A percentile compares a stretch with the other conserved stretches of the same genome.
Conservation (phyloP, 2,113 vertebrate species). For the Stictonetta naevosa region DNA sequence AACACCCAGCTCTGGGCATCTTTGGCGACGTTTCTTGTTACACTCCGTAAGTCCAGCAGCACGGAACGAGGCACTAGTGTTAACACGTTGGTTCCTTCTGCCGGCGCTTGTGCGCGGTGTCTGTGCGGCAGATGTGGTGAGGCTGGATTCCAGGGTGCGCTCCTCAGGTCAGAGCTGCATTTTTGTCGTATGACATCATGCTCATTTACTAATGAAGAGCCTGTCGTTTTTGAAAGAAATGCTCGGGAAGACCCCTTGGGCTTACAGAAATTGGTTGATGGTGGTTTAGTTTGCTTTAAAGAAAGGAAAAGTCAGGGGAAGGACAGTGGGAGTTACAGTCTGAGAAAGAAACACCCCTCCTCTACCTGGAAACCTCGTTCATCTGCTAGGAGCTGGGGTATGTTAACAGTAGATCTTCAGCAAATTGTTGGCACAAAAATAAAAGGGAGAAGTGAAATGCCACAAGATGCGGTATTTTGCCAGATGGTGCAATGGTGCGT, state of each 20-base stretch:
- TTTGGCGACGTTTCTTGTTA: too few relatives aligned
- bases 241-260: background rate
- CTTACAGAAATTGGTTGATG: background rate
- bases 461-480: background rate
- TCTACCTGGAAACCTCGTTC: background rate
- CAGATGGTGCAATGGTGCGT: background rate
- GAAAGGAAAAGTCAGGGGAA: background rate
- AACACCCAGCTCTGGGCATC: background rate
- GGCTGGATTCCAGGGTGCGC: background rate
- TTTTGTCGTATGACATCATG: background rate
- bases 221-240: background rate
- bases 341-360: background rate
- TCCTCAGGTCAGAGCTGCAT: background rate
- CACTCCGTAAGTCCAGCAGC: background rate
- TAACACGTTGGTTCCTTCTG: fast-evolving
- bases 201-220: background rate
- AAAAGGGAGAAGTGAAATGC: background rate
- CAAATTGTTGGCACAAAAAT: background rate
- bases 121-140: background rate
- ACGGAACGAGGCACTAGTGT: fast-evolving
- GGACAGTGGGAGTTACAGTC: background rate
- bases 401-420: background rate
- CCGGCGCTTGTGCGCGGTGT: background rate
- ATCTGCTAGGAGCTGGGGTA: background rate
- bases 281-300: background rate